Evolutionary conservation across 2,888 invertebrate species (phyloP), one percentile per base, ranked within the genome.

Genomic region (Salticus scenicus): DNA sequence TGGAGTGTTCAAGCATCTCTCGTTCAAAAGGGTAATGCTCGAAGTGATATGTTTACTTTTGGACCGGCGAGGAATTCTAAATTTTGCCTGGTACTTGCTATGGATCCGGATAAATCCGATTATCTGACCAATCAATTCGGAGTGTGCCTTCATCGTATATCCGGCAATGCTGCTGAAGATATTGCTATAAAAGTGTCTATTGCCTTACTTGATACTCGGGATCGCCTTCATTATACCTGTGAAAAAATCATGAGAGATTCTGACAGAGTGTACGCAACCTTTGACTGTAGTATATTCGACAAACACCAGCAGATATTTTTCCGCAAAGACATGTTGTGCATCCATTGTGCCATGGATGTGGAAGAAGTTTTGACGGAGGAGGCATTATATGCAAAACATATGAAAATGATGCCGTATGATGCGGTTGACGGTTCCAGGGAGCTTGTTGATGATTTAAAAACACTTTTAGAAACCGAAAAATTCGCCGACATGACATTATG

Each of bases 11-110:
- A 72, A 12, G n/a, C 41, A 7, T 30, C 28, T 0, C 20, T n/a
- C 24, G 57, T 20, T 17, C 28, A 17, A 0, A 47, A 72, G 14
- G 37, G 37, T 5, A 30, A 57, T 10, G 31, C 64, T 1, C 66
- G 83, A n/a, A 83, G 83, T 37, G 83, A 83, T 67, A 67, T 73
- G 41, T 83, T 83, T 67, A 66, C 51, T 1, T 83, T 83, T 41
- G 41, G 67, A 1, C 83, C 83, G 1, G 63, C 63, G 12, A 41
- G 20, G 12, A 70, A 72, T 7, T 64, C 72, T 20, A 83, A 77
- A 57, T 83, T 77, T 28, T 83, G 71, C 28, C 27, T 70, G 28
- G 14, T 83, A 41, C 20, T 77, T 4, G 67, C 47, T 17, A 20
- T 24, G 24, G 77, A 47, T 1, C 51, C 37, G n/a, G 47, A 66